Percentiles rank a stretch among this genome's conserved stretches.
phyloP scores from a whole-genome alignment of 2,888 invertebrate genomes.

The Melangyna quadrimaculata region DNA sequence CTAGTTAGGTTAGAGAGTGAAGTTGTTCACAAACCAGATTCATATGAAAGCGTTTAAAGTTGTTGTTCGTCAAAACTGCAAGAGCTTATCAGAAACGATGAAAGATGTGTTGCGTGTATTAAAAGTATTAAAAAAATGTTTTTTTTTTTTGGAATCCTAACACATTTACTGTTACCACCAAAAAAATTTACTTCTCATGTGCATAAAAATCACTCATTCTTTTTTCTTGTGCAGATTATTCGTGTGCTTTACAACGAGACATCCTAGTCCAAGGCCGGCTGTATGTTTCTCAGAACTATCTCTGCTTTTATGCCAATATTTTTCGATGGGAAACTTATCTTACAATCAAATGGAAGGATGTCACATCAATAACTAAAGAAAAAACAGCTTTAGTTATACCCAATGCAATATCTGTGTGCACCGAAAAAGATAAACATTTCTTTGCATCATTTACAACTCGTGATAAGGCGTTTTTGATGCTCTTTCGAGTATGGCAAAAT shows the following conservation, averaged over 20 bases:
- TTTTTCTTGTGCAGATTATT: slow-evolving; percentile 89
- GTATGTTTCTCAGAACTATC: slow-evolving; percentile 96
- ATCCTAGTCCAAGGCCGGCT: slow-evolving; percentile 97
- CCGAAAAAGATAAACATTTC: slow-evolving; percentile 92
- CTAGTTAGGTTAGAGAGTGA: no score
- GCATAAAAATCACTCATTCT: neutral
- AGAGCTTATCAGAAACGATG: no score
- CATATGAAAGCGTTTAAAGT: no score
- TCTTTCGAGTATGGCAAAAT: slow-evolving; percentile 98
- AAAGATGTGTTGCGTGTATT: no score
- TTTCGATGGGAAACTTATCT: slow-evolving; percentile 97
- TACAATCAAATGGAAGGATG: slow-evolving; percentile 93
- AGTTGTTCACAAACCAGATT: no score
- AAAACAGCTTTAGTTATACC: slow-evolving; percentile 97
- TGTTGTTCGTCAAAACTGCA: neutral
- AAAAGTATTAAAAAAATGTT: no score
- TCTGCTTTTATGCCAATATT: slow-evolving; percentile 98
- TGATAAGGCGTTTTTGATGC: slow-evolving; percentile 97
- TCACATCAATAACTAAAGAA: slow-evolving; percentile 96
- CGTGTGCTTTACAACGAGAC: slow-evolving; percentile 97
- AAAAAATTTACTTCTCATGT: no score
- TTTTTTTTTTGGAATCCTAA: no score
- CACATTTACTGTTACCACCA: no score
- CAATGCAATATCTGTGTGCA: slow-evolving; percentile 95
- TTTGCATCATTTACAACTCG: slow-evolving; percentile 96